Evolutionary conservation across 2,797 vertebrate species (phyloP), one percentile per base, ranked within the genome.

Genomic region (Iguana delicatissima): DNA sequence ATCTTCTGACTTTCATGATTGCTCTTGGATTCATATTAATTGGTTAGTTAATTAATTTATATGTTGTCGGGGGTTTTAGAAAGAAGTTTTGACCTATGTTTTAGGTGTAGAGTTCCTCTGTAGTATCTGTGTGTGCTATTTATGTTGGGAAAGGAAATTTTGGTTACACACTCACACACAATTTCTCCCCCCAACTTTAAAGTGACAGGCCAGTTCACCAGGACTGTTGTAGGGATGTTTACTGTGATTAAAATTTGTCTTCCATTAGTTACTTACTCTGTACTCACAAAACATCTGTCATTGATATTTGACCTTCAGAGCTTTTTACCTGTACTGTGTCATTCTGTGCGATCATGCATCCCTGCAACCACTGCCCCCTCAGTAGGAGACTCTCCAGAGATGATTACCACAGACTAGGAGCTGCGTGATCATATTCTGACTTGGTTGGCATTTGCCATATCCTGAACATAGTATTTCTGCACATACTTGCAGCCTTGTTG

Each of bases 21-120:
- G 99, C 98, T 87, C 97, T 99, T 96, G 99, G 98, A 95, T 99
- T 99, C 97, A 99, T 99, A 96, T 97, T 99, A 93, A 99, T 99
- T 80, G 99, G 99, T 99, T 97, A 67, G 97, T 97, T 89, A 91
- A 86, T 93, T 83, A 50, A 94, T 93, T 83, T 38, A 94, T 84
- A 79, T 38, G 13, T 26, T 67, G 46, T 79, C 26, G 76, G 10
- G 2, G 29, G 50, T 1, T 74, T 22, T 52, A 38, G 26, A 69
- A 90, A 77, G 22, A 4, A 76, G 6, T 46, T 73, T 74, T 80
- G 20, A 2, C 1, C 7, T 35, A n/a, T 81, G 14, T 35, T 55
- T 32, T 22, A 59, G 32, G n/a, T 50, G 57, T 32, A n/a, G 46
- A 81, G 38, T 59, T 86, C 7, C 14, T 82, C n/a, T 26, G 52